Evolutionary conservation across 2,888 invertebrate genomes (phyloP).

Genomic region (Hirtodrosophila trivittata): DNA sequence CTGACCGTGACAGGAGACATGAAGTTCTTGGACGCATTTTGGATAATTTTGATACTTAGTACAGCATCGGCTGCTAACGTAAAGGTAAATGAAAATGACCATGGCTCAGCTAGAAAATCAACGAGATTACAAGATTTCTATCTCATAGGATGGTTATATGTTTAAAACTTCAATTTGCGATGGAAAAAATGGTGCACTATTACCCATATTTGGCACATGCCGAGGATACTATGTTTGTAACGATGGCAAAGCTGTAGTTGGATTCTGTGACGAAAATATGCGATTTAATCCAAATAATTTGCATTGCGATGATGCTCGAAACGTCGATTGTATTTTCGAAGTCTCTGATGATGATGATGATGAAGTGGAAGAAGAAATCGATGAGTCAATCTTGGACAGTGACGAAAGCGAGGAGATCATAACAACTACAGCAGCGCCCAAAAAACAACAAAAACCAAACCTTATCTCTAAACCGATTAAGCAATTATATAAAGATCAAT

Average conservation of each 20-base stretch:
- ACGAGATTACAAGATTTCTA: background rate
- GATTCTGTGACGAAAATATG: constrained; percentile 62
- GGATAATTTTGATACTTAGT: constrained; percentile 26
- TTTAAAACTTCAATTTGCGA: constrained; percentile 57
- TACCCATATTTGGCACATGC: constrained; percentile 74
- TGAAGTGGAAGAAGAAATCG: constrained; percentile 17
- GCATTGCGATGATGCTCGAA: constrained; percentile 53
- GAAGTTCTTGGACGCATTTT: constrained; percentile 32
- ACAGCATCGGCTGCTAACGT: constrained; percentile 30
- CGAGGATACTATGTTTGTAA: constrained; percentile 70
- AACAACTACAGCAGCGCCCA: constrained; percentile 8
- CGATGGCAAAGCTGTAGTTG: constrained; percentile 61
- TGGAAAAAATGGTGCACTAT: constrained; percentile 61
- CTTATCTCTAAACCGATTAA: background rate
- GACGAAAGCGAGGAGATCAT: constrained; percentile 17
- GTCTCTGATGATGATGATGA: constrained; percentile 10
- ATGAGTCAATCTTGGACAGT: constrained; percentile 15
- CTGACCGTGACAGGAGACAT: constrained; percentile 31
- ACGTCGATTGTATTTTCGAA: constrained; percentile 53
- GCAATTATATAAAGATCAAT: background rate
- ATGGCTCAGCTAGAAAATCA: background rate
- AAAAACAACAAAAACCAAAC: constrained; percentile 10
- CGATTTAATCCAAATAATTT: constrained; percentile 64
- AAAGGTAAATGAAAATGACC: constrained; percentile 33
- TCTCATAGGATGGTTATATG: constrained; percentile 39